A percentile compares a stretch with the other conserved stretches of the same genome.
phyloP scores from a whole-genome alignment of 2,888 invertebrate species.

The Agrochola macilenta region DNA sequence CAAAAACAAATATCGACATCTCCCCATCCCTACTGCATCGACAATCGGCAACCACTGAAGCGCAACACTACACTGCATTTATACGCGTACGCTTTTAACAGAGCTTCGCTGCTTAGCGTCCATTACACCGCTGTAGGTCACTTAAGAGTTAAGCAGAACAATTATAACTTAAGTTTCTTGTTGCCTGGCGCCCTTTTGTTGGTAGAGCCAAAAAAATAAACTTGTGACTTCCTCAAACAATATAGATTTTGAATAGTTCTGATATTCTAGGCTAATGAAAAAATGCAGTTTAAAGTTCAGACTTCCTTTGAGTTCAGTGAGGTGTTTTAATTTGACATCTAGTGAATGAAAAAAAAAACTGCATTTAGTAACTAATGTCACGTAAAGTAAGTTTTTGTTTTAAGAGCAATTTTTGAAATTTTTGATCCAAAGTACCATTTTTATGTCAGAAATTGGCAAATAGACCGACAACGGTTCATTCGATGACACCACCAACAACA shows the following conservation, averaged over 20 bases:
- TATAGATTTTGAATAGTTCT: no score
- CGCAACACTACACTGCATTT: slow-evolving; percentile 64
- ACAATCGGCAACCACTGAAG: slow-evolving; percentile 62
- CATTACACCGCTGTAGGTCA: slow-evolving; percentile 69
- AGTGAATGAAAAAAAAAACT: not conserved
- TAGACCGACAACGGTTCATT: not conserved
- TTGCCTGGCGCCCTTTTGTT: slow-evolving; percentile 37
- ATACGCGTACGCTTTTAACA: slow-evolving; percentile 72
- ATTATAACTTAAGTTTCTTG: slow-evolving; percentile 48
- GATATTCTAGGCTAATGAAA: not conserved
- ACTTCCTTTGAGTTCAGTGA: not conserved
- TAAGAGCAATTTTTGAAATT: not conserved
- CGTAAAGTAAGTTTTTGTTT: not conserved
- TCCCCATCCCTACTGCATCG: slow-evolving; percentile 55
- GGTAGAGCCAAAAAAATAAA: not conserved
- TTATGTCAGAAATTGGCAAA: not conserved
- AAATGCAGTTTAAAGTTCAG: not conserved
- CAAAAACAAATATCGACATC: not conserved
- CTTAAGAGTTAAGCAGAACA: slow-evolving; percentile 45
- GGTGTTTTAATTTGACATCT: not conserved
- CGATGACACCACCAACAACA: no score
- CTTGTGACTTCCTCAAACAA: not conserved
- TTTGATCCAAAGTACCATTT: not conserved
- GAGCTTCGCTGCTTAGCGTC: slow-evolving; percentile 64
- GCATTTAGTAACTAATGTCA: not conserved